phyloP scores from a whole-genome alignment of 2,113 vertebrate species.

The Fulmarus glacialis region DNA sequence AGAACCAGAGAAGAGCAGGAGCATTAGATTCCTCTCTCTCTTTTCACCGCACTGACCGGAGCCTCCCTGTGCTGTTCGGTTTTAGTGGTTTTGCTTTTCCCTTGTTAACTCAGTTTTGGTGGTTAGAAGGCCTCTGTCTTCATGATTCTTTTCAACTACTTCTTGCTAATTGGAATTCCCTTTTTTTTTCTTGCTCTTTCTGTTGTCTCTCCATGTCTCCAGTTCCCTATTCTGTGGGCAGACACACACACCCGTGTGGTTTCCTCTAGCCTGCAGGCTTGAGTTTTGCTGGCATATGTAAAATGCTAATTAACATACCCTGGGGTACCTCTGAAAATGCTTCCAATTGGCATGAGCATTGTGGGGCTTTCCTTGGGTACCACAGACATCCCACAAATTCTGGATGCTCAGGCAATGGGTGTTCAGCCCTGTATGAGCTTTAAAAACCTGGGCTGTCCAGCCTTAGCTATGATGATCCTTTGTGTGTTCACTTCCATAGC shows the following conservation, averaged over 20 bases:
- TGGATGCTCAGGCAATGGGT: accelerated
- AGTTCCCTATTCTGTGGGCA: not conserved
- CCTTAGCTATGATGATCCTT: not conserved
- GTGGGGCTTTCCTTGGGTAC: not conserved
- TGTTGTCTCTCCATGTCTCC: not conserved
- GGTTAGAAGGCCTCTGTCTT: not conserved
- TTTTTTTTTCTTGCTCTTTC: not conserved
- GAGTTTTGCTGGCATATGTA: not conserved
- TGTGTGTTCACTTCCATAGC: not conserved
- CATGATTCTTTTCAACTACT: not conserved
- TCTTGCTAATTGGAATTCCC: not conserved
- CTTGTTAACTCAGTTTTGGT: not conserved
- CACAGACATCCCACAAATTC: not conserved
- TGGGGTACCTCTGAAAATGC: not conserved
- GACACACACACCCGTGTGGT: not conserved
- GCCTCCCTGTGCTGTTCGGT: not conserved
- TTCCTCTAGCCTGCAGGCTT: not conserved
- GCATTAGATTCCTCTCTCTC: not conserved
- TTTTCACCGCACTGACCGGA: not conserved
- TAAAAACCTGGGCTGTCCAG: not conserved
- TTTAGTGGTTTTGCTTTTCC: not conserved
- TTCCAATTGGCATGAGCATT: not conserved
- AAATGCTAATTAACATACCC: not conserved
- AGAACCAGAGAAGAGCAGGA: not conserved
- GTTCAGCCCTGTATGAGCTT: not conserved